A percentile compares a stretch with the other conserved stretches of the same genome.
Conservation (phyloP, 2,888 invertebrate species). For the Thymelicus lineola region DNA sequence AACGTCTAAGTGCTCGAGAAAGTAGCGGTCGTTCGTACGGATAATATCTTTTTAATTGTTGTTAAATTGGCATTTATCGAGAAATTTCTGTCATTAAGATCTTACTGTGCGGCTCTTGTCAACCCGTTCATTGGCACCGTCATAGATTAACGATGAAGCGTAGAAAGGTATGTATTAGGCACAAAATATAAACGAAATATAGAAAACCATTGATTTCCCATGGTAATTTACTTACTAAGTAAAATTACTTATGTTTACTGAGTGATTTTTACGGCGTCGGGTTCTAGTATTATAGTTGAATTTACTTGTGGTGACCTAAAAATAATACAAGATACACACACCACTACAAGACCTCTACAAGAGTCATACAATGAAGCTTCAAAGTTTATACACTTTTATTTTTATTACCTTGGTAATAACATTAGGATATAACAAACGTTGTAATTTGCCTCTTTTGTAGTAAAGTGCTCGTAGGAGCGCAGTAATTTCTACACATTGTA, state of each 20-base stretch:
- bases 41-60: slow-evolving; percentile 30
- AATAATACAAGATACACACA: no score
- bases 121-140: not conserved
- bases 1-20: slow-evolving; percentile 22
- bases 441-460: not conserved
- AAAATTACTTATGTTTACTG: no score
- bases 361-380: not conserved
- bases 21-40: slow-evolving; percentile 25
- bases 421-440: not conserved
- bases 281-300: no score
- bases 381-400: not conserved
- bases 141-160: not conserved
- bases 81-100: slow-evolving; percentile 3
- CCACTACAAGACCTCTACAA: not conserved
- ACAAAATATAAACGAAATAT: not conserved
- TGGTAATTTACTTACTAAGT: no score
- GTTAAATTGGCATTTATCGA: slow-evolving; percentile 14
- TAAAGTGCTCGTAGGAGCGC: no score
- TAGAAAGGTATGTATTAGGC: not conserved
- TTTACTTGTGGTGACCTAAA: no score
- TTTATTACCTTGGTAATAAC: not conserved
- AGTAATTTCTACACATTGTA: no score
- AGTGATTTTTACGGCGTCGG: no score
- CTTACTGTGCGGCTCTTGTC: not conserved
- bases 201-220: no score